Evolutionary conservation across 2,113 vertebrate species (phyloP), one percentile per base, ranked within the genome.

Genomic region (Physeter macrocephalus): DNA sequence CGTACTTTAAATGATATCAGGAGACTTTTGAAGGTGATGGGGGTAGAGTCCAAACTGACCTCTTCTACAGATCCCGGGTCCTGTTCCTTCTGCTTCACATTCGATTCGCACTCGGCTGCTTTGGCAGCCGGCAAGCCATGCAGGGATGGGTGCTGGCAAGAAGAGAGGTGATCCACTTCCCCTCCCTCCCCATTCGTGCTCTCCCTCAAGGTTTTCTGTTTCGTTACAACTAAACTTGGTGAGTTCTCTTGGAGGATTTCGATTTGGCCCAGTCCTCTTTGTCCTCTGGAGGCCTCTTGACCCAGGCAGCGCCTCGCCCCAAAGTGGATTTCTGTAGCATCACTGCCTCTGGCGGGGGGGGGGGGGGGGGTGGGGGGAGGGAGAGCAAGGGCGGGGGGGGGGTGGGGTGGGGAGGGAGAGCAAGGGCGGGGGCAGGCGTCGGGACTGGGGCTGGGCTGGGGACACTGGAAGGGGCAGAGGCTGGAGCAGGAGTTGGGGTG

Each of bases 261-360:
- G 4, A 85, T 80, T 90, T 84, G 86, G 75, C 31, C 75, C 72
- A 8, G 66, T 88, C 74, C 69, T 94, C 96, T 97, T 97, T 96
- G 97, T 97, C 92, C 84, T 94, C 95, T 77, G 83, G 80, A 97
- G 93, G 86, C 82, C 77, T 94, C 92, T 86, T 49, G 46, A 96
- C 91, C 74, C 31, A 89, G 67, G 75, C 86, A 75, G 39, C 5
- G 34, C 62, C 62, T 61, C 14, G 18, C 52, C 75, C 90, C 74
- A 64, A 84, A 96, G 80, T 93, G 95, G 90, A 97, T 93, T 94
- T 84, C 84, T 15, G 93, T 20, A 66, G 95, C 86, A 41, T 75
- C 74, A 8, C 39, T 39, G 86, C 72, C 72, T 87, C n/a, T 18
- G 25, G 15, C 14, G 6, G 27, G 7, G 10, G 4, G 0, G n/a